Evolutionary conservation across 2,888 invertebrate genomes (phyloP).

Genomic region (Lagria hirta): DNA sequence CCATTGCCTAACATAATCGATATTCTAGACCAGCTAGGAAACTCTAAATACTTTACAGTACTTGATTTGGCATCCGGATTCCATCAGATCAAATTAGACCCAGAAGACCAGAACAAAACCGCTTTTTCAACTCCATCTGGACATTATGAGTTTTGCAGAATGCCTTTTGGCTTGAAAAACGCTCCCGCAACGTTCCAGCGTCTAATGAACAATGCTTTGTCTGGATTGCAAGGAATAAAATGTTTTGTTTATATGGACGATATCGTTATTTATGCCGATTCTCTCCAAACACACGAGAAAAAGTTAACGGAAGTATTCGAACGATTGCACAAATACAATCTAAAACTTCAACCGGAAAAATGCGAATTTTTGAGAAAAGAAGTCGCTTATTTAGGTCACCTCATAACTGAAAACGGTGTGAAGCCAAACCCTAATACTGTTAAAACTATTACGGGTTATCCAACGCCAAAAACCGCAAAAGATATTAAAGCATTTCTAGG

Average conservation of each 20-base stretch:
- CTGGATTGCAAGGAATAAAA: constrained; percentile 16
- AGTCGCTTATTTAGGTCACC: constrained; percentile 20
- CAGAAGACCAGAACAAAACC: not conserved
- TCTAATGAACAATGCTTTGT: constrained; percentile 29
- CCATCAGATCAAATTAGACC: constrained; percentile 32
- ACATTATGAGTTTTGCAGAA: not conserved
- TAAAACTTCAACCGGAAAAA: constrained; percentile 26
- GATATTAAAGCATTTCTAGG: not conserved
- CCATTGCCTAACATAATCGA: constrained; percentile 20
- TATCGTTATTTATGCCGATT: constrained; percentile 18
- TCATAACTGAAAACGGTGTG: not conserved
- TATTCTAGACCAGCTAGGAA: constrained; percentile 37
- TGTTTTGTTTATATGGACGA: constrained; percentile 32
- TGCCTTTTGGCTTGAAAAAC: constrained; percentile 25
- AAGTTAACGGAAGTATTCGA: constrained; percentile 11
- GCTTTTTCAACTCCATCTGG: not conserved
- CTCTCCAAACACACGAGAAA: not conserved
- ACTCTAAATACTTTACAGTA: constrained; percentile 35
- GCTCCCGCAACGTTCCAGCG: constrained; percentile 32
- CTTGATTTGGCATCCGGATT: constrained; percentile 40
- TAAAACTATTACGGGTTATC: constrained; percentile 12
- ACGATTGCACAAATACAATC: constrained; percentile 14
- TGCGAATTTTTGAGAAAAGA: constrained; percentile 20
- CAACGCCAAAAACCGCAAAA: not conserved
- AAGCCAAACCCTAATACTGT: not conserved